A percentile compares a stretch with the other conserved stretches of the same genome.
Evolutionary conservation across 2,888 invertebrate genomes (phyloP).

Genomic region (Didymodactylos carnosus): DNA sequence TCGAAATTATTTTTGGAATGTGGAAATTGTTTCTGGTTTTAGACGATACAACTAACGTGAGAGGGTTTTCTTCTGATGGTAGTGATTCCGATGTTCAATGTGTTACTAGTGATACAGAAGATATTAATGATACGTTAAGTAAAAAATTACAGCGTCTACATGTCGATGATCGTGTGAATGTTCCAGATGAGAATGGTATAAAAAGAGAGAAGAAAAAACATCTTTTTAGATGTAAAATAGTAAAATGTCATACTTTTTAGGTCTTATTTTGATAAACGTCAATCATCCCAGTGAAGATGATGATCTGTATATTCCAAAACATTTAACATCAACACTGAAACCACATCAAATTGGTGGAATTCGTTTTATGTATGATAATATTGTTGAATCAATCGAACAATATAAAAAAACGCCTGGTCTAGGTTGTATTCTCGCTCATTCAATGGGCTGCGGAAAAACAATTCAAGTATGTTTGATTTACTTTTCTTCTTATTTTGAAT

Average conservation of each 20-base stretch:
- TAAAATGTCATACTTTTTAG: conserved; percentile 27
- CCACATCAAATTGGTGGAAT: conserved; percentile 89
- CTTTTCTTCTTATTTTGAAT: not conserved
- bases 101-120: not conserved
- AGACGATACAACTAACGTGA: not conserved
- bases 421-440: conserved; percentile 91
- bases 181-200: not conserved
- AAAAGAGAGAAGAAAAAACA: not conserved
- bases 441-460: conserved; percentile 98
- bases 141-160: not conserved
- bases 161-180: not conserved
- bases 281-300: conserved; percentile 73
- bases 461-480: conserved; percentile 36
- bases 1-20: not conserved
- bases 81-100: not conserved
- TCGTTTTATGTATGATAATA: conserved; percentile 81
- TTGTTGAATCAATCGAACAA: conserved; percentile 72
- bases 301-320: conserved; percentile 73
- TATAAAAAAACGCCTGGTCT: conserved; percentile 63
- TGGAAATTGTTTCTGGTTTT: not conserved
- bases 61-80: not conserved
- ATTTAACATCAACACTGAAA: conserved; percentile 66
- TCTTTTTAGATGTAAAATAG: no score
- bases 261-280: conserved; percentile 72
- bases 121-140: not conserved